Evolutionary conservation across 2,797 vertebrate genomes (phyloP).

Genomic region (Bufotes viridis): DNA sequence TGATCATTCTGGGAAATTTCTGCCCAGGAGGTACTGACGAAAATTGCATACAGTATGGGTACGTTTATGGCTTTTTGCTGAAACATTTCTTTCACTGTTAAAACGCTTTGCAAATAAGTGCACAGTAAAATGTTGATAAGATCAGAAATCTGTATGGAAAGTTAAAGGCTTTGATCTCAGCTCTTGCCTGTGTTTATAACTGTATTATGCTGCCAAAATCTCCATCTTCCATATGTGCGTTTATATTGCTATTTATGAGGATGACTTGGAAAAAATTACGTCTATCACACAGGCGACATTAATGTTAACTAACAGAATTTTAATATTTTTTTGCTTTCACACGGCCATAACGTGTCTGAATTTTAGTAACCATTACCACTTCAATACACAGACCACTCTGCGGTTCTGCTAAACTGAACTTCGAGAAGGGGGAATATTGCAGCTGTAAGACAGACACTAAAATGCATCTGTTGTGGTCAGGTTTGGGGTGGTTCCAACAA

Average conservation of each 20-base stretch:
- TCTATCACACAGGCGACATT: not conserved
- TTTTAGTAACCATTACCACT: not conserved
- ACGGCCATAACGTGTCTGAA: not conserved
- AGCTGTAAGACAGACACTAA: no score
- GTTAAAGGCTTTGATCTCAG: not conserved
- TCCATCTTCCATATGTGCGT: not conserved
- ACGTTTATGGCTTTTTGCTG: not conserved
- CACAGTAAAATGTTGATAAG: not conserved
- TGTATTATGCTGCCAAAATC: not conserved
- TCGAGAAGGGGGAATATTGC: no score
- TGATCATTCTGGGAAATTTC: not conserved
- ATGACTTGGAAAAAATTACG: not conserved
- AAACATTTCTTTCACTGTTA: not conserved
- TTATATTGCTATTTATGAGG: not conserved
- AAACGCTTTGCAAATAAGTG: not conserved
- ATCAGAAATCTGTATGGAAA: conserved; percentile 7
- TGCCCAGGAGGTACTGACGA: not conserved
- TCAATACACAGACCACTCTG: not conserved
- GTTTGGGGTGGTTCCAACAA: no score
- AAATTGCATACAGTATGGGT: not conserved
- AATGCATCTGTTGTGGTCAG: no score
- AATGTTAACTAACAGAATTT: not conserved
- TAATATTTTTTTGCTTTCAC: no score
- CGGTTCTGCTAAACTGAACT: no score
- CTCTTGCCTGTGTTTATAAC: not conserved